Percentiles rank a stretch among this genome's conserved stretches.
Conservation (phyloP, 2,113 vertebrate genomes). For the Haplotaxodon microlepis region DNA sequence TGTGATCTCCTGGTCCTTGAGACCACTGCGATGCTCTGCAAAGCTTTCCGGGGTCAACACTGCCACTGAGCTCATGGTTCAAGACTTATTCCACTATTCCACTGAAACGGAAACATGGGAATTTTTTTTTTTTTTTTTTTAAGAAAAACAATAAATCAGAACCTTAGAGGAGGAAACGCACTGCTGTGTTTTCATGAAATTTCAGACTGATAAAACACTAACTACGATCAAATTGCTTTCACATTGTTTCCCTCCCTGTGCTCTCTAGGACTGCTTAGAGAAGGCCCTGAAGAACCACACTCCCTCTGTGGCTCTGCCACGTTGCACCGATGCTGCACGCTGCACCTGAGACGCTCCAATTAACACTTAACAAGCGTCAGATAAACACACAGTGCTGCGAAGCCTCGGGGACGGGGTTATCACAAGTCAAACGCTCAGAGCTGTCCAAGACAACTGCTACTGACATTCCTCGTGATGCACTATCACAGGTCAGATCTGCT, state of each 20-base stretch:
- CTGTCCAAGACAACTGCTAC: neutral
- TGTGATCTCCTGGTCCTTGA: slow-evolving; percentile 70
- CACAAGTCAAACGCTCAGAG: neutral
- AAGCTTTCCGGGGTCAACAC: slow-evolving; percentile 80
- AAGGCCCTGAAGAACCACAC: neutral
- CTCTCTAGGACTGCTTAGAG: neutral
- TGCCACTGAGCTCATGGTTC: slow-evolving; percentile 78
- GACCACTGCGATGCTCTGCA: slow-evolving; percentile 73
- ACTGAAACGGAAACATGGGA: slow-evolving; percentile 8
- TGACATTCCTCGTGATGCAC: neutral
- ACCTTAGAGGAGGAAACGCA: neutral
- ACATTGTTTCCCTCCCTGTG: neutral
- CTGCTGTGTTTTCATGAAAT: neutral
- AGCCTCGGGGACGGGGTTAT: neutral
- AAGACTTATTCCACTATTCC: slow-evolving; percentile 76
- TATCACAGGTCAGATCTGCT: neutral
- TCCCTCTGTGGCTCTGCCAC: slow-evolving; percentile 14
- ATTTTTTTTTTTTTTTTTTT: neutral
- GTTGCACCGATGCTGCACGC: neutral
- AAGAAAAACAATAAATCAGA: neutral
- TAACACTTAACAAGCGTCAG: slow-evolving; percentile 21
- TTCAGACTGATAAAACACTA: neutral
- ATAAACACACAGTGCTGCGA: slow-evolving; percentile 16
- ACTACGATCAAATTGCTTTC: neutral
- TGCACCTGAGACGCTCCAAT: slow-evolving; percentile 53